A percentile compares a stretch with the other conserved stretches of the same genome.
These are phyloP conservation scores for Macrotrachela quadricornifera DNA, from an alignment of 1,140 invertebrate genomes.

Conservation along the genomic window DNA sequence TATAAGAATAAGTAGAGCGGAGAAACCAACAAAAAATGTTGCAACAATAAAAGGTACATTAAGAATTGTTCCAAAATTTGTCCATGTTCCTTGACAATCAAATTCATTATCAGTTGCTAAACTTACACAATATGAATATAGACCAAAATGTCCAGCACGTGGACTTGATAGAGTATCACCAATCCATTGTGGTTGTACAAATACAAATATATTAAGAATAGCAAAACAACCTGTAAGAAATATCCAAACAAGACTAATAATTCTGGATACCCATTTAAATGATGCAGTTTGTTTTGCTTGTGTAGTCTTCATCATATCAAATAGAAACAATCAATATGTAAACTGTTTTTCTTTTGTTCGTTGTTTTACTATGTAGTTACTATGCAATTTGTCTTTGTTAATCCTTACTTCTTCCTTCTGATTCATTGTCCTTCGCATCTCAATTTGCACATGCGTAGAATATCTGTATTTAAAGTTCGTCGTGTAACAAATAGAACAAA, in stretches of 20 bases:
- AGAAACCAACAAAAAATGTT: slow-evolving; percentile 65
- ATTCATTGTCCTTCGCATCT: too few species aligned
- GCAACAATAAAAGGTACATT: slow-evolving; percentile 20
- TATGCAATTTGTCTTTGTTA: too few species aligned
- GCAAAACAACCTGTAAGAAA: slow-evolving; percentile 84
- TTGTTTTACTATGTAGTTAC: too few species aligned
- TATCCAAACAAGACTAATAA: slow-evolving; percentile 83
- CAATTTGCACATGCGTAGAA: too few species aligned
- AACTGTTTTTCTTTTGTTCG: too few species aligned
- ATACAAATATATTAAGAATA: slow-evolving; percentile 76
- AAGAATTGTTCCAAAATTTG: slow-evolving; percentile 7
- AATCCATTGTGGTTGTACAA: slow-evolving; percentile 89
- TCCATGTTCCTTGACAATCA: slow-evolving; percentile 7
- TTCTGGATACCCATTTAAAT: slow-evolving; percentile 37
- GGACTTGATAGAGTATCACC: slow-evolving; percentile 50
- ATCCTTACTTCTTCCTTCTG: too few species aligned
- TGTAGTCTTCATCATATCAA: too few species aligned
- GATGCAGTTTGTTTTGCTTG: too few species aligned
- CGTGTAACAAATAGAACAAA: too few species aligned
- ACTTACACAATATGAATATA: slow-evolving; percentile 58
- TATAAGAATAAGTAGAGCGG: slow-evolving; percentile 57
- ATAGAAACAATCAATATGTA: too few species aligned
- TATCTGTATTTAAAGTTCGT: too few species aligned
- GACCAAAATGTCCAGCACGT: slow-evolving; percentile 64
- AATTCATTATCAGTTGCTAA: slow-evolving; percentile 20